Evolutionary conservation across 2,797 vertebrate genomes (phyloP).

Genomic region (Gymnothorax javanicus): DNA sequence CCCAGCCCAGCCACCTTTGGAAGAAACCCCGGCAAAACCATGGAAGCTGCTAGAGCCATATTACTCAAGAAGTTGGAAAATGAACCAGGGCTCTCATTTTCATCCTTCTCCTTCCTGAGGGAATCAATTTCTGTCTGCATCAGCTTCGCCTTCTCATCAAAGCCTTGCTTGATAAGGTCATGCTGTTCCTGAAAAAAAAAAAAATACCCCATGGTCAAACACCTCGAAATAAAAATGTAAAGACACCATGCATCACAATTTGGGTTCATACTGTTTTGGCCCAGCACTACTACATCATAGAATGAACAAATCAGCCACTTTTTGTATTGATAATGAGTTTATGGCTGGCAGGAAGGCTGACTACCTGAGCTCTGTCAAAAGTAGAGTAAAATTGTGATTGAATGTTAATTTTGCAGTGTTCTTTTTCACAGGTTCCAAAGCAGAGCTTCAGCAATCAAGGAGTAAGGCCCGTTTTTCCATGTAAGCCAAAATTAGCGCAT

Average conservation of each 20-base stretch:
- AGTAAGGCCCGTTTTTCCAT: background rate
- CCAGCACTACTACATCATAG: background rate
- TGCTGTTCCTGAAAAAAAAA: constrained; percentile 24
- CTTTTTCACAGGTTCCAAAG: background rate
- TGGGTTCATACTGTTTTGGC: background rate
- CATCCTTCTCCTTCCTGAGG: background rate
- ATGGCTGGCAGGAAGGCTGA: background rate
- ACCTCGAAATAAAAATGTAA: background rate
- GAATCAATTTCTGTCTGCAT: constrained; percentile 1
- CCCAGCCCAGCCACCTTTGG: background rate
- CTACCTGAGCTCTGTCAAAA: no score
- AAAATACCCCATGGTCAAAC: background rate
- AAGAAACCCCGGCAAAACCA: constrained; percentile 13
- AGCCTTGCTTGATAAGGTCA: constrained; percentile 9
- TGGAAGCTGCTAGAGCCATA: background rate
- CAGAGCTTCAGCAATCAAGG: background rate
- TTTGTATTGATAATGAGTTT: background rate
- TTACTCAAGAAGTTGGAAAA: background rate
- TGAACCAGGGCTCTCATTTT: background rate
- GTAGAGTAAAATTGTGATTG: no score
- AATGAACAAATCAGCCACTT: background rate
- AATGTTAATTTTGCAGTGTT: background rate
- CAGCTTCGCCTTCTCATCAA: constrained; percentile 15
- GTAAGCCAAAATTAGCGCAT: no score
- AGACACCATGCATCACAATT: background rate